Conservation (phyloP, 2,113 vertebrate species). For the Pygoscelis antarcticus region DNA sequence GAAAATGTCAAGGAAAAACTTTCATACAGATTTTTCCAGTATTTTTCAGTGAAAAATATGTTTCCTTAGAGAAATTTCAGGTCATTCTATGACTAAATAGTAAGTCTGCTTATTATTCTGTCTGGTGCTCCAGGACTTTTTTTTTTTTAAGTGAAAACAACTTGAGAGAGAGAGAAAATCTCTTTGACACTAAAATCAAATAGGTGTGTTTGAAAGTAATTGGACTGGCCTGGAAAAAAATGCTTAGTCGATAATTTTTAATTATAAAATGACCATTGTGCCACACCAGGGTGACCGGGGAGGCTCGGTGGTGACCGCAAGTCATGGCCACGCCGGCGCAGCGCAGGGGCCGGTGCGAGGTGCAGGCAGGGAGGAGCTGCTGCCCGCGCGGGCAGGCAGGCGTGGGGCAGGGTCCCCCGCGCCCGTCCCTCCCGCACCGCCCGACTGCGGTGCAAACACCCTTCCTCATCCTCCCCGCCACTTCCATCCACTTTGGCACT, state of each 20-base stretch:
- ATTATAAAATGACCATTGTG: not conserved
- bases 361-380: not conserved
- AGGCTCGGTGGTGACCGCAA: not conserved
- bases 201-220: not conserved
- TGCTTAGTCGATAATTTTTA: not conserved
- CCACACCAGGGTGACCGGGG: not conserved
- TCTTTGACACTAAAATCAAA: conserved; percentile 10
- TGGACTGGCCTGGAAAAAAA: not conserved
- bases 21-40: not conserved
- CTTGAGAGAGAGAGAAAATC: not conserved
- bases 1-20: not conserved
- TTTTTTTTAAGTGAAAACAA: not conserved
- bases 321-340: not conserved
- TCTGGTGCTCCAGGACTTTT: not conserved
- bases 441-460: rapidly evolving
- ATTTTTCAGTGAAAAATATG: conserved; percentile 3
- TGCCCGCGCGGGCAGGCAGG: not conserved
- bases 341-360: not conserved
- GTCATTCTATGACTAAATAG: conserved; percentile 10
- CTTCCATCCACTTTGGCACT: not conserved
- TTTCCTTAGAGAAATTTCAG: conserved; percentile 33
- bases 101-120: conserved; percentile 19
- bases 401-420: not conserved
- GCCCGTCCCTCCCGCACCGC: not conserved
- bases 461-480: not conserved